phyloP scores from a whole-genome alignment of 1,140 invertebrate genomes.

The Choristoneura fumiferana region DNA sequence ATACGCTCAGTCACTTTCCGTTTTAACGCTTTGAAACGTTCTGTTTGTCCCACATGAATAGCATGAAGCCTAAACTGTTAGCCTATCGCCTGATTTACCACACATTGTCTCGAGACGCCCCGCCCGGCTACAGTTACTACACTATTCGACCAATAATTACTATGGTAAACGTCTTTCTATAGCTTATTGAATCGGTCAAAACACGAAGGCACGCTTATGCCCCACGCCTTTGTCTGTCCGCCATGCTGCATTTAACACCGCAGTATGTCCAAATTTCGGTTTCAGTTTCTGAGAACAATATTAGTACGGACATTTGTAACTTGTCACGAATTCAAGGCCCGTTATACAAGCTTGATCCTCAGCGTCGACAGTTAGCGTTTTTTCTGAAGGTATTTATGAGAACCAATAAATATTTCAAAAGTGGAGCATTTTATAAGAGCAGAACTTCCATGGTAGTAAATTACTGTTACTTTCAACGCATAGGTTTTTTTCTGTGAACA shows the following conservation, averaged over 20 bases:
- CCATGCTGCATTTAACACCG: slow-evolving; percentile 51
- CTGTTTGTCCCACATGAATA: slow-evolving; percentile 19
- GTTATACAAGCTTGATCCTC: slow-evolving; percentile 49
- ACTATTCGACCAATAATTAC: slow-evolving; percentile 59
- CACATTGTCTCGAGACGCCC: slow-evolving; percentile 48
- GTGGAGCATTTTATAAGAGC: slow-evolving; percentile 62
- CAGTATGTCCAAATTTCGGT: slow-evolving; percentile 72
- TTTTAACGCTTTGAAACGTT: slow-evolving; percentile 4
- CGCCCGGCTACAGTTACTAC: slow-evolving; percentile 61
- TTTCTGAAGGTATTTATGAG: slow-evolving; percentile 52
- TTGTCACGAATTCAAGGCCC: slow-evolving; percentile 48
- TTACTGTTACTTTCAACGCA: slow-evolving; percentile 67
- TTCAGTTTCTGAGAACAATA: slow-evolving; percentile 56
- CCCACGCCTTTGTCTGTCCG: slow-evolving; percentile 44
- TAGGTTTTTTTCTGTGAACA: slow-evolving; percentile 36
- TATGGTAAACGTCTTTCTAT: slow-evolving; percentile 57
- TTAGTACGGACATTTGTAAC: slow-evolving; percentile 45
- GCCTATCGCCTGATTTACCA: slow-evolving; percentile 38
- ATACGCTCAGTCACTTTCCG: slow-evolving; percentile 4
- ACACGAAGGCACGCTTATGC: slow-evolving; percentile 63
- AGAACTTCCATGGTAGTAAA: slow-evolving; percentile 64
- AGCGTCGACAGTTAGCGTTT: slow-evolving; percentile 57
- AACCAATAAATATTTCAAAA: slow-evolving; percentile 68
- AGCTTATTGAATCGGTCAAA: slow-evolving; percentile 60
- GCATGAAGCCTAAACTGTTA: slow-evolving; percentile 24